phyloP scores from a whole-genome alignment of 2,797 vertebrate genomes.

The Tapera naevia region DNA sequence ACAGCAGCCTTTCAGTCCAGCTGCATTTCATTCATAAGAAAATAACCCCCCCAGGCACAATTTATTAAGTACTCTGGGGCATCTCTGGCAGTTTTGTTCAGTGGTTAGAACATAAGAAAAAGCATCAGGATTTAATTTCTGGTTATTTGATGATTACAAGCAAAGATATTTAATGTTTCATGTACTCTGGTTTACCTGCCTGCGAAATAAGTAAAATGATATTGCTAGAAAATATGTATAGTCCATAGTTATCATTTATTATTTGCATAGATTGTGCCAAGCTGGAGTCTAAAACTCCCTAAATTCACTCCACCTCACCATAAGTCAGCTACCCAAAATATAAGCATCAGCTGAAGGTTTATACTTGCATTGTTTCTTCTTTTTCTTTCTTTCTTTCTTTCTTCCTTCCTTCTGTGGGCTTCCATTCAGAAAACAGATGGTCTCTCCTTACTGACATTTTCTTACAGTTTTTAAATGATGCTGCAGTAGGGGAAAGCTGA shows the following conservation, averaged over 20 bases:
- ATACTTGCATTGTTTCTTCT: slow-evolving; percentile 15
- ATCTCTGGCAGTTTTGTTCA: slow-evolving; percentile 46
- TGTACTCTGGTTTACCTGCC: background rate
- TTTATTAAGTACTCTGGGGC: slow-evolving; percentile 54
- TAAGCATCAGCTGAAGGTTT: slow-evolving; percentile 23
- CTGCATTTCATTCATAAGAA: slow-evolving; percentile 63
- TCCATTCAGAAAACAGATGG: slow-evolving; percentile 67
- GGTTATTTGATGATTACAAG: background rate
- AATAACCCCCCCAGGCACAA: slow-evolving; percentile 39
- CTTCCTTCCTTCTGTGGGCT: slow-evolving; percentile 47
- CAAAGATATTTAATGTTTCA: background rate
- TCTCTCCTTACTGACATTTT: slow-evolving; percentile 63
- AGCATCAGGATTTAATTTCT: slow-evolving; percentile 23
- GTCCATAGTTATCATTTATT: background rate
- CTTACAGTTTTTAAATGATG: slow-evolving; percentile 71
- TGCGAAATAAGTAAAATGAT: background rate
- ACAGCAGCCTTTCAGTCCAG: slow-evolving; percentile 67
- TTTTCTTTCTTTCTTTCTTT: slow-evolving; percentile 17
- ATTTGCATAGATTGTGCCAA: background rate
- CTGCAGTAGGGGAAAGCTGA: slow-evolving; percentile 3
- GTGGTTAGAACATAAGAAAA: slow-evolving; percentile 16
- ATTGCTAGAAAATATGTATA: background rate
- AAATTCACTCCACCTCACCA: background rate
- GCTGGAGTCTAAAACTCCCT: background rate
- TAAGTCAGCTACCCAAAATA: background rate